These are phyloP conservation scores for Atherinosoma microstoma DNA, from an alignment of 2,797 vertebrate species.

Conservation along the genomic window DNA sequence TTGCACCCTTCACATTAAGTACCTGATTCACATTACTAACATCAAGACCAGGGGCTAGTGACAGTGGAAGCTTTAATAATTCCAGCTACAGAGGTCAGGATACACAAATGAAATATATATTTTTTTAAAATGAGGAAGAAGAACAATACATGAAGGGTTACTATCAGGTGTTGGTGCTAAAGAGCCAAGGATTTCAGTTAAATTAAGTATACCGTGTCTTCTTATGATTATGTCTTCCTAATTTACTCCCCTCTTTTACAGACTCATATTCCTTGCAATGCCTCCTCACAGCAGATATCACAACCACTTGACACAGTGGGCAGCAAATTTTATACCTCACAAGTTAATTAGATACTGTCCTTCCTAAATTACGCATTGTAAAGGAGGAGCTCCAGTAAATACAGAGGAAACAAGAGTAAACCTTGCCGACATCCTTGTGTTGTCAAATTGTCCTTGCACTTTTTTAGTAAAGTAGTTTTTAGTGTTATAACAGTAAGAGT, in stretches of 20 bases:
- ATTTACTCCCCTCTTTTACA: not conserved
- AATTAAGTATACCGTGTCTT: no score
- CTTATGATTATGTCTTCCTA: no score
- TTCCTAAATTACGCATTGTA: not conserved
- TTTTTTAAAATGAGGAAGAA: not conserved
- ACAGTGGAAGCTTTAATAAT: not conserved
- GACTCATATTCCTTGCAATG: not conserved
- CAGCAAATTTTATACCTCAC: not conserved
- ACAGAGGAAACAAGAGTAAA: not conserved
- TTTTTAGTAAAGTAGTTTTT: not conserved
- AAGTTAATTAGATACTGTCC: not conserved
- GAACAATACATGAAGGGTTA: not conserved
- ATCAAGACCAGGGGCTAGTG: not conserved
- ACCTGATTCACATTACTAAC: not conserved
- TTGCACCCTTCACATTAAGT: not conserved
- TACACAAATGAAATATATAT: not conserved
- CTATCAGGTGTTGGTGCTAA: no score
- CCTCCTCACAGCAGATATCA: not conserved
- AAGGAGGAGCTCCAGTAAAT: no score
- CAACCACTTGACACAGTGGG: not conserved
- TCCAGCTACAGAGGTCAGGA: not conserved
- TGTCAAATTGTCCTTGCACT: not conserved
- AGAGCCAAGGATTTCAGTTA: no score
- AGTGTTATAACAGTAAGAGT: not conserved
- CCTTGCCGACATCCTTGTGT: not conserved